Percentiles rank a stretch among this genome's conserved stretches.
Conservation (phyloP, 2,113 vertebrate species). For the Macquaria australasica region DNA sequence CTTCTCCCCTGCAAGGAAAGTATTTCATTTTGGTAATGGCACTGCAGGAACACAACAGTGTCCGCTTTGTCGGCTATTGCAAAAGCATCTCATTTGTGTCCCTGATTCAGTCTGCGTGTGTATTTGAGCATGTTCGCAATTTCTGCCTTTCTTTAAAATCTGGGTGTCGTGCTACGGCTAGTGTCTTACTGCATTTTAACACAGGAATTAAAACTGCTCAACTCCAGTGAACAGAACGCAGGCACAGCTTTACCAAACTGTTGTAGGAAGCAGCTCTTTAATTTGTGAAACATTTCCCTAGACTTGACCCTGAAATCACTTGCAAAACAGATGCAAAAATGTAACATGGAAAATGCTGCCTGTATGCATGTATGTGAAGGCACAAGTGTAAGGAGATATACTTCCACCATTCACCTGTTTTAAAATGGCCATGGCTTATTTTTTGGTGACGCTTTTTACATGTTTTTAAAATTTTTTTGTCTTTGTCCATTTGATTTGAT, state of each 20-base stretch:
- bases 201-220: neutral
- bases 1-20: conserved; percentile 13
- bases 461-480: neutral
- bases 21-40: conserved; percentile 27
- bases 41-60: conserved; percentile 4
- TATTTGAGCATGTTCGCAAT: neutral
- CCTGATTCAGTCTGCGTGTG: neutral
- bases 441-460: neutral
- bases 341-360: conserved; percentile 40
- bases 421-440: neutral
- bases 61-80: conserved; percentile 20
- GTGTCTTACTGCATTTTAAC: neutral
- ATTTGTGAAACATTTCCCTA: conserved; percentile 68
- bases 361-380: conserved; percentile 10
- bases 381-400: neutral
- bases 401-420: neutral
- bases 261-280: conserved; percentile 34
- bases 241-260: conserved; percentile 6
- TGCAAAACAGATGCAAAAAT: conserved; percentile 77
- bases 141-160: neutral
- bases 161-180: neutral
- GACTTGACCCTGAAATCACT: conserved; percentile 45
- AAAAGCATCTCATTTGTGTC: neutral
- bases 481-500: neutral
- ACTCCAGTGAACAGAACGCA: neutral